phyloP scores from a whole-genome alignment of 2,888 invertebrate species.

The Apamea sordens region DNA sequence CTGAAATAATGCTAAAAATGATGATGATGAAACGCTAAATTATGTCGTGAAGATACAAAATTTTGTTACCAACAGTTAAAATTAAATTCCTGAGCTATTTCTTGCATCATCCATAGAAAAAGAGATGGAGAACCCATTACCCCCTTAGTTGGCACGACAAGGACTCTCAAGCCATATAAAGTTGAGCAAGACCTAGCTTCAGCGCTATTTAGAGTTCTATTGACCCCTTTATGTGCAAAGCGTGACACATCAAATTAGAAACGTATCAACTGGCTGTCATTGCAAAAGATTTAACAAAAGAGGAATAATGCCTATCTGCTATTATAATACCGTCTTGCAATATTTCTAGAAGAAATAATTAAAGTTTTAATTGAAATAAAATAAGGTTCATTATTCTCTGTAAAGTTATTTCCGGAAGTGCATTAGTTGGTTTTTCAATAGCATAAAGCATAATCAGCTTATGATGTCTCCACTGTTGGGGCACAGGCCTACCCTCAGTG shows the following conservation, averaged over 20 bases:
- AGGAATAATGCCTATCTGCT: not conserved
- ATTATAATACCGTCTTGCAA: not conserved
- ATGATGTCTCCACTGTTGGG: no score
- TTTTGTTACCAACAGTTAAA: not conserved
- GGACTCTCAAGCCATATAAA: constrained; percentile 8
- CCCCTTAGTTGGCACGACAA: not conserved
- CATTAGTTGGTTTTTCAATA: not conserved
- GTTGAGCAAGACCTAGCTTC: constrained; percentile 33
- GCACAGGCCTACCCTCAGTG: no score
- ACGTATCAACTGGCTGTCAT: constrained; percentile 27
- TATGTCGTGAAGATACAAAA: not conserved
- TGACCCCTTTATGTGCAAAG: constrained; percentile 41
- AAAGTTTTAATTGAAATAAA: constrained; percentile 14
- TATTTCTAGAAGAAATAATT: constrained; percentile 3
- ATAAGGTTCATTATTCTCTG: not conserved
- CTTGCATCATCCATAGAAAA: not conserved
- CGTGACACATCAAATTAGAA: constrained; percentile 45
- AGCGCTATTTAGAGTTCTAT: constrained; percentile 9
- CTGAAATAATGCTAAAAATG: not conserved
- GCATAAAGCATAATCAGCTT: no score
- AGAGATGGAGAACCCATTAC: not conserved
- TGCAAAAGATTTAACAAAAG: constrained; percentile 34
- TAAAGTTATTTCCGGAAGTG: not conserved
- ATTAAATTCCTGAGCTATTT: not conserved
- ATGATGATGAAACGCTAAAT: not conserved